Evolutionary conservation across 2,888 invertebrate genomes (phyloP), one percentile per base, ranked within the genome.

Genomic region (Diaprepes abbreviatus): DNA sequence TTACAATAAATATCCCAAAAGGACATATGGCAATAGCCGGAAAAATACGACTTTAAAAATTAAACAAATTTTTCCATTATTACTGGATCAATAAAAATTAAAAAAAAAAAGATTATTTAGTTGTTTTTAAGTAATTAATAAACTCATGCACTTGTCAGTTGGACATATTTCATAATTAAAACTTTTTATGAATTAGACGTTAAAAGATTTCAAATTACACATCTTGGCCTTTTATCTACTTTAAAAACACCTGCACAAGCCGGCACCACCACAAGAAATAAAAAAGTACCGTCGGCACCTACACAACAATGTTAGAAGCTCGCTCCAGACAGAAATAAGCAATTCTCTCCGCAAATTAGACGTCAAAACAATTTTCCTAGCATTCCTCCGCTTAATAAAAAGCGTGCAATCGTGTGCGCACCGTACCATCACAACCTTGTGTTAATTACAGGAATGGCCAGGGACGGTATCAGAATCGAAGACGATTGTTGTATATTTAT

Each of bases 371-470:
- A 59, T 66, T 66, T 66, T 59, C 55, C 54, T 43, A 52, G 17
- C 66, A 66, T 66, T 66, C 66, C 66, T 19, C 52, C 9, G 52
- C 59, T 66, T 59, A 60, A 60, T 66, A 66, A 66, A 60, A 66
- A 66, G 52, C 59, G 38, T 59, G 52, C 52, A 55, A 67, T 62
- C 62, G 67, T 71, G 77, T 74, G 76, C 72, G 73, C 76, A 75
- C 67, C 71, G 77, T 76, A 78, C 75, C 78, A 78, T 79, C 79
- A 77, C 76, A 78, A 71, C 79, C 79, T 79, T 77, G 79, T 76
- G 74, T 79, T 79, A 78, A 78, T 79, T 79, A 75, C 74, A 77
- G 73, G 76, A 76, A 75, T 75, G 75, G 74, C 71, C 74, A 72
- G 75, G 75, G 73, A 65, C 57, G 48, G 12, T 16, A 5, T 24